Conservation (phyloP, 2,888 invertebrate genomes). For the Cremastinae sp. region DNA sequence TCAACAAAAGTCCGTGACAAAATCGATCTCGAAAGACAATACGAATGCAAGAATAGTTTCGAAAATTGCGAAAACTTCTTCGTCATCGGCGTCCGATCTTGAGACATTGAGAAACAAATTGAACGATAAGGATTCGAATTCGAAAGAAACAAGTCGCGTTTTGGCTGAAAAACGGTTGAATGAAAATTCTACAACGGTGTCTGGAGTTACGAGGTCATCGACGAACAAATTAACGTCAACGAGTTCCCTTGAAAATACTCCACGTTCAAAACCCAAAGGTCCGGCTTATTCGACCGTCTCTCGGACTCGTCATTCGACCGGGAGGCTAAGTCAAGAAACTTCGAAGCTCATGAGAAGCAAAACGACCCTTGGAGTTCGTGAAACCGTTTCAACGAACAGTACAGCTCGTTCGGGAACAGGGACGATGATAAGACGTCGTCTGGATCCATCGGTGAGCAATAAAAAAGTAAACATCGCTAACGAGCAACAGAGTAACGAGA, state of each 20-base stretch:
- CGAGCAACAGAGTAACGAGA: slow-evolving; percentile 71
- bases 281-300: slow-evolving; percentile 81
- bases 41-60: slow-evolving; percentile 12
- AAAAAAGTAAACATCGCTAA: slow-evolving; percentile 44
- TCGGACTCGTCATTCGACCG: slow-evolving; percentile 68
- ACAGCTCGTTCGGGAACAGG: slow-evolving; percentile 72
- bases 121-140: slow-evolving; percentile 53
- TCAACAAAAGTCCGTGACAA: slow-evolving; percentile 66
- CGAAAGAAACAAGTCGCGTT: slow-evolving; percentile 32
- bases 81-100: slow-evolving; percentile 56
- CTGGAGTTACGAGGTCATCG: neutral
- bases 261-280: slow-evolving; percentile 62
- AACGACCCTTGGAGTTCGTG: slow-evolving; percentile 74
- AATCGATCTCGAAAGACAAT: slow-evolving; percentile 66
- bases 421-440: slow-evolving; percentile 70
- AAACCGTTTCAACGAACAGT: slow-evolving; percentile 60
- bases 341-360: slow-evolving; percentile 75
- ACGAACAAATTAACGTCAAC: slow-evolving; percentile 5
- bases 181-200: slow-evolving; percentile 10
- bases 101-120: slow-evolving; percentile 71
- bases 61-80: slow-evolving; percentile 17
- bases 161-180: slow-evolving; percentile 33
- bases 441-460: slow-evolving; percentile 59
- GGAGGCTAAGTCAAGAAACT: slow-evolving; percentile 62
- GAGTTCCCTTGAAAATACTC: slow-evolving; percentile 21